phyloP scores from a whole-genome alignment of 35 echinoderm and acorn worm species.

The Hemicentrotus pulcherrimus region DNA sequence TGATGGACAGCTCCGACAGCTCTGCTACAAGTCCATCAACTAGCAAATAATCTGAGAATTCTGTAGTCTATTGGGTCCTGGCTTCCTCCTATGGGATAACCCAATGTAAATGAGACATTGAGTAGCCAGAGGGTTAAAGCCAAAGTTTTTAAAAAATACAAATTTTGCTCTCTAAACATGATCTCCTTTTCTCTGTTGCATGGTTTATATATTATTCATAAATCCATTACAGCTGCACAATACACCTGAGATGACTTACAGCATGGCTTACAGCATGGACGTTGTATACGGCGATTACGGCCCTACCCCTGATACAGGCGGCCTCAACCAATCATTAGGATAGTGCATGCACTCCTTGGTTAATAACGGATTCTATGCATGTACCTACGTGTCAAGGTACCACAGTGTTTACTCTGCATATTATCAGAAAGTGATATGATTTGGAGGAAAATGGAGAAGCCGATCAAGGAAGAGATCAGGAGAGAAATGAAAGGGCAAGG shows the following conservation, averaged over 20 bases:
- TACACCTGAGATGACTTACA: neutral
- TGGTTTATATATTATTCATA: neutral
- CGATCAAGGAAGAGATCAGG: neutral
- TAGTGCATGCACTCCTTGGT: neutral
- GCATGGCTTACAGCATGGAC: neutral
- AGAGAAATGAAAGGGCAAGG: neutral
- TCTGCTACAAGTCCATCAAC: neutral
- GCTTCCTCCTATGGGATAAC: no score
- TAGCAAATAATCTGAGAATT: neutral
- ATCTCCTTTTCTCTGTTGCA: neutral
- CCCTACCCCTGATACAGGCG: neutral
- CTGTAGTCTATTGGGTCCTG: no score
- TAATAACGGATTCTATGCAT: neutral
- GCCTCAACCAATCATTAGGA: neutral
- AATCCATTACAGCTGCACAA: neutral
- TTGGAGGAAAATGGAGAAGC: neutral
- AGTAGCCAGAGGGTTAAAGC: neutral
- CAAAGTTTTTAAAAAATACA: neutral
- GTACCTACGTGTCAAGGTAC: neutral
- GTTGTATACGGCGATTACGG: neutral
- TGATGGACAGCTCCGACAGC: neutral
- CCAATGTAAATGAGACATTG: no score
- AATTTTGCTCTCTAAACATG: neutral
- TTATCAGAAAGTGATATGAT: slow-evolving; percentile 40
- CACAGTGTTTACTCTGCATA: slow-evolving; percentile 4